Base-by-base conservation (phyloP, 2,888 invertebrate species). In the Lepidochrysops patricia region DNA sequence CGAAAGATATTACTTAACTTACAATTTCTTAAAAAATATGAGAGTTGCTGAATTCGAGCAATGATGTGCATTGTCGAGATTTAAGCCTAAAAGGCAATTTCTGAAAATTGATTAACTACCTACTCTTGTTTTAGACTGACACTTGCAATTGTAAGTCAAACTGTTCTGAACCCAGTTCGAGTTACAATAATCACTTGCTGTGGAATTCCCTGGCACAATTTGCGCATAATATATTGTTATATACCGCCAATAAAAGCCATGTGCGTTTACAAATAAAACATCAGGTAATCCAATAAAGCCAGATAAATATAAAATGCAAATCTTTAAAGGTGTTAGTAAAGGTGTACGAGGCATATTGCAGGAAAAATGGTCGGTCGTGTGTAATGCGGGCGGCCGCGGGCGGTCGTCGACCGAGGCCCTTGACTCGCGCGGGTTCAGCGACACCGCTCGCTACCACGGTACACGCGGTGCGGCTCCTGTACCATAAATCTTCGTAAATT, bases 361-460 rank as follows among this genome's bases (percentile, higher is more conserved):
- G 61, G 60, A 50, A 62, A 60, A 57, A 74, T 75, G 72, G 73
- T 76, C 73, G 74, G 74, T 74, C 65, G 79, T 78, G 72, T 71
- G 74, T 74, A 74, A 75, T 80, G 77, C 78, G 77, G 74, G 77
- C 78, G 75, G 13, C 50, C 43, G 77, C 74, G 76, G 67, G 75
- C 87, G 87, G 87, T 85, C 88, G 82, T 80, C 87, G 87, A 85
- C 88, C 88, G 84, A 72, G 88, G 87, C 88, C 88, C 87, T 88
- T 86, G 87, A 86, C 87, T 86, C 71, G 80, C 72, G 75, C 77
- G 73, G 80, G 88, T 85, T 88, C 88, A 85, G 73, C 84, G 88
- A 87, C 87, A 81, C 80, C 74, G 77, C 68, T 70, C 74, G 76
- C 75, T 78, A 74, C 76, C 68, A 67, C 69, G 64, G 71, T 70